A percentile compares a stretch with the other conserved stretches of the same genome.
phyloP scores from a whole-genome alignment of 2,113 vertebrate genomes.

The Leuciscus idus region DNA sequence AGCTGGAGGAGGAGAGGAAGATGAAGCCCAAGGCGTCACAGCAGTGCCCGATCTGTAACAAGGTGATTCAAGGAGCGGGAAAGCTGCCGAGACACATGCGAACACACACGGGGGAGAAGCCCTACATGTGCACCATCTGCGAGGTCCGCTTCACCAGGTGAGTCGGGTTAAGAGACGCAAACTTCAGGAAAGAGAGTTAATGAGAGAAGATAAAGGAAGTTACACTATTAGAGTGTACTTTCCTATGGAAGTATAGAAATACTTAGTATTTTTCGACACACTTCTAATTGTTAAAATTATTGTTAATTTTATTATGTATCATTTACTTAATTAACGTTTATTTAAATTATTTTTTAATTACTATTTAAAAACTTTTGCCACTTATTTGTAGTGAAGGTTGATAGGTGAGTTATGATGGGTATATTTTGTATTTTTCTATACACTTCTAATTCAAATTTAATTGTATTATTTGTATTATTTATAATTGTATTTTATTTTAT shows the following conservation, averaged over 20 bases:
- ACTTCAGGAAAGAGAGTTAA: background rate
- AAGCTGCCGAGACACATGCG: conserved; percentile 98
- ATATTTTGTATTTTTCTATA: no score
- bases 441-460: background rate
- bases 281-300: background rate
- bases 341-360: no score
- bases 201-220: background rate
- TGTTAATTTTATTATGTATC: background rate
- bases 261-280: background rate
- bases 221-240: background rate
- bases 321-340: no score
- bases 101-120: conserved; percentile 97
- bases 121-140: conserved; percentile 98
- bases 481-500: background rate
- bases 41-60: conserved; percentile 98
- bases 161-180: conserved; percentile 43
- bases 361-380: no score
- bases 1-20: conserved; percentile 94
- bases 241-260: background rate
- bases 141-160: conserved; percentile 99
- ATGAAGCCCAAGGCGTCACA: conserved; percentile 97
- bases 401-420: no score
- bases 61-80: conserved; percentile 97
- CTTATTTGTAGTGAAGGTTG: no score
- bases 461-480: background rate